A percentile compares a stretch with the other conserved stretches of the same genome.
phyloP scores from a whole-genome alignment of 2,888 invertebrate species.

The Pimpla rufipes region DNA sequence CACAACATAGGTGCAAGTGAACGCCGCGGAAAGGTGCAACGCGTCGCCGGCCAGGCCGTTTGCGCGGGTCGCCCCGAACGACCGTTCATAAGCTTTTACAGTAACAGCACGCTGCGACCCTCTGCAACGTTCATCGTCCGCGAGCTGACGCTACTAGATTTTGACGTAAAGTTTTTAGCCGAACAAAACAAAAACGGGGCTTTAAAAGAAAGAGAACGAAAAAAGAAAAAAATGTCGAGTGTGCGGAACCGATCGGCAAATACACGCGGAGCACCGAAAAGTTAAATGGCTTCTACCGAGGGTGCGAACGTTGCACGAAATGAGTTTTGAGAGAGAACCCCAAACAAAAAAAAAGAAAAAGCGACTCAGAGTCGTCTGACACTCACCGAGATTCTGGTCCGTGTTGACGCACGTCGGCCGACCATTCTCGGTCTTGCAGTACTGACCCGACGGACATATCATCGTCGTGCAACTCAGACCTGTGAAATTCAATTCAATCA shows the following conservation, averaged over 20 bases:
- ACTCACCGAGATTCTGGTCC: constrained; percentile 79
- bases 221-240: constrained; percentile 2
- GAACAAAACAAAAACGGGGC: constrained; percentile 1
- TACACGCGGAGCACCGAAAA: constrained; percentile 11
- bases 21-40: constrained; percentile 43
- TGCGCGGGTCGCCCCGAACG: constrained; percentile 50
- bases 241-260: constrained; percentile 25
- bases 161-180: not conserved
- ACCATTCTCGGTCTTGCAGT: constrained; percentile 80
- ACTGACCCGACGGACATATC: constrained; percentile 79
- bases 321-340: not conserved
- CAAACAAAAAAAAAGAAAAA: too few species aligned
- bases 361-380: constrained; percentile 58
- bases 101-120: constrained; percentile 40
- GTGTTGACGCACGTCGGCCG: constrained; percentile 79
- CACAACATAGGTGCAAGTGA: constrained; percentile 46
- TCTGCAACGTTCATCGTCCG: constrained; percentile 16
- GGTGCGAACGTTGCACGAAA: not conserved
- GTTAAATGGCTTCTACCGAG: not conserved
- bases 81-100: constrained; percentile 67
- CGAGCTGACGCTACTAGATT: constrained; percentile 5
- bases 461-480: constrained; percentile 77
- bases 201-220: not conserved
- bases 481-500: constrained; percentile 53
- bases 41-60: constrained; percentile 32